Conservation (phyloP, 2,113 vertebrate species). For the Carassius carassius region DNA sequence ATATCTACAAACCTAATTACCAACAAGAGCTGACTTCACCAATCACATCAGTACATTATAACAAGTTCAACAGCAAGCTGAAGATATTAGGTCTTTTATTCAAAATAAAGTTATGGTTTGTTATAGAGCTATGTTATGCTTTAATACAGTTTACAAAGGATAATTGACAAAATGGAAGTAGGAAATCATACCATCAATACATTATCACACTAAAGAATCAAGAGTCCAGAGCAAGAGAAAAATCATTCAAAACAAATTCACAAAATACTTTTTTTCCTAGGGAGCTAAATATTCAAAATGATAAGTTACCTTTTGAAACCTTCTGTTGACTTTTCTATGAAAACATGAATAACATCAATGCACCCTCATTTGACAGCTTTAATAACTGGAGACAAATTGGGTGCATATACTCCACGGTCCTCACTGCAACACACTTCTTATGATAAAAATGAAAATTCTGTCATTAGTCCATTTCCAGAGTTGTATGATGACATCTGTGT, state of each 20-base stretch:
- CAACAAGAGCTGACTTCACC: conserved; percentile 3
- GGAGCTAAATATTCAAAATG: not conserved
- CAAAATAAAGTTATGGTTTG: conserved; percentile 27
- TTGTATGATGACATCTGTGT: not conserved
- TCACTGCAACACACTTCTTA: not conserved
- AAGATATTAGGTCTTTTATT: conserved; percentile 17
- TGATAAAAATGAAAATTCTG: not conserved
- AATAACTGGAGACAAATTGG: not conserved
- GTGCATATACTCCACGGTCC: not conserved
- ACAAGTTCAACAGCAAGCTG: conserved; percentile 10
- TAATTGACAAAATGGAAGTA: not conserved
- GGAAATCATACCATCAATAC: not conserved
- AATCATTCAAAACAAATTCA: not conserved
- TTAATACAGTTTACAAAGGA: too few relatives aligned
- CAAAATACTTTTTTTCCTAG: not conserved
- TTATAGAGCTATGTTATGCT: conserved; percentile 20
- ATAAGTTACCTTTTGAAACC: not conserved
- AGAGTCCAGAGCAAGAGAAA: not conserved
- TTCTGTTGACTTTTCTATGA: not conserved
- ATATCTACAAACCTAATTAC: conserved; percentile 38
- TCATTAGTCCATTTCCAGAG: not conserved
- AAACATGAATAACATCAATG: not conserved
- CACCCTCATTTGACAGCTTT: not conserved
- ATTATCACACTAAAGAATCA: not conserved
- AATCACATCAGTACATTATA: conserved; percentile 30